A percentile compares a stretch with the other conserved stretches of the same genome.
Conservation (phyloP, 2,888 invertebrate genomes). For the Ctenicera cuprea region DNA sequence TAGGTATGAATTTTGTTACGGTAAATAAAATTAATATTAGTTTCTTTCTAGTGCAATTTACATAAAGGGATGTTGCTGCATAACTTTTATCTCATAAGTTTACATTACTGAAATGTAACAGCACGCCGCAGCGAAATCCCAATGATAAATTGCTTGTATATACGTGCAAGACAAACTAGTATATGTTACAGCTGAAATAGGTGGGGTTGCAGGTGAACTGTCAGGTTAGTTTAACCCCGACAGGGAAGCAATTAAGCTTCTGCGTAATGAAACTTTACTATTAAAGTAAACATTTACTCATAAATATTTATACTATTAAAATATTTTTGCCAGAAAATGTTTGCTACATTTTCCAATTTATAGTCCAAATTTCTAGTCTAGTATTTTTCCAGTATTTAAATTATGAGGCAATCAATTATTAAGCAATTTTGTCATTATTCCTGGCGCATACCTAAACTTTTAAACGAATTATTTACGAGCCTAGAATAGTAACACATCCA, state of each 20-base stretch:
- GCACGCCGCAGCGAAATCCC: not conserved
- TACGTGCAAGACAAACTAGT: conserved; percentile 20
- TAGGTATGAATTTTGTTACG: no score
- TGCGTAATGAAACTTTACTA: not conserved
- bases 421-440: no score
- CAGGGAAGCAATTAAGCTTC: not conserved
- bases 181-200: conserved; percentile 1
- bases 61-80: not conserved
- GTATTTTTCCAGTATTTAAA: no score
- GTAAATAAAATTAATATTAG: no score
- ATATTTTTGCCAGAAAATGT: no score
- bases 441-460: no score
- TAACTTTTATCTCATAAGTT: conserved; percentile 15
- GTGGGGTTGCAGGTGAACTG: conserved; percentile 11
- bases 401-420: no score
- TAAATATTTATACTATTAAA: not conserved
- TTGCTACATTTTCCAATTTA: no score
- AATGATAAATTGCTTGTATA: conserved; percentile 15
- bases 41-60: no score
- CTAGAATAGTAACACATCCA: no score
- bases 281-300: not conserved
- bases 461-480: no score
- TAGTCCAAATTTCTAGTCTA: no score
- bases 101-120: conserved; percentile 7
- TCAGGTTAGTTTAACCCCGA: conserved; percentile 3